Evolutionary conservation across 2,113 vertebrate genomes (phyloP).

Genomic region (Brevimyrus niger): DNA sequence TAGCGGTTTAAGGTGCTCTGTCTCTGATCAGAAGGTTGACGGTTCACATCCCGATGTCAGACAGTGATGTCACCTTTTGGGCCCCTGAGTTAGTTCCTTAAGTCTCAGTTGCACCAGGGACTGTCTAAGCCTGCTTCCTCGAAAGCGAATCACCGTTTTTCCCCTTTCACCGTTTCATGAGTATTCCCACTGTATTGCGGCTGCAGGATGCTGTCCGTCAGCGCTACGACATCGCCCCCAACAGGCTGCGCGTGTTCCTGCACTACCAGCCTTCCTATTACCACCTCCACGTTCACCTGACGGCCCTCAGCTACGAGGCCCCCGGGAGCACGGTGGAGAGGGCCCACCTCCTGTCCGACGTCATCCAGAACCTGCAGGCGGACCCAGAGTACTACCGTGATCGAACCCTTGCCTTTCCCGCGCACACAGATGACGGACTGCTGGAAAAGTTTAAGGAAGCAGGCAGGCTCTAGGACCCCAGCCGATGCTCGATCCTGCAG

Average conservation of each 20-base stretch:
- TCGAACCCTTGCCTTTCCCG: conserved; percentile 68
- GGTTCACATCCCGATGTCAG: neutral
- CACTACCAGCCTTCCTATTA: conserved; percentile 96
- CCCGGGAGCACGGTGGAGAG: conserved; percentile 76
- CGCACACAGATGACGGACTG: conserved; percentile 67
- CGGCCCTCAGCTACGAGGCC: conserved; percentile 71
- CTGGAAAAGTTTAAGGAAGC: conserved; percentile 67
- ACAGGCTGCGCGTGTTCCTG: conserved; percentile 73
- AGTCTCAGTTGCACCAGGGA: neutral
- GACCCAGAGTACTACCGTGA: conserved; percentile 63
- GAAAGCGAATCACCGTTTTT: neutral
- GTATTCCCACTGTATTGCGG: neutral
- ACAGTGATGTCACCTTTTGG: neutral
- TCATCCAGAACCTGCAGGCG: conserved; percentile 76
- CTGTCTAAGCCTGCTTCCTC: neutral
- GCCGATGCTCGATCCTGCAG: neutral
- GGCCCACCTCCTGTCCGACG: conserved; percentile 78
- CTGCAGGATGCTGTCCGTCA: conserved; percentile 67
- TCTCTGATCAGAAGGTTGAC: neutral
- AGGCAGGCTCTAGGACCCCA: conserved; percentile 41
- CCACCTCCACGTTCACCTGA: conserved; percentile 92
- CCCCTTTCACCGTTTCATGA: neutral
- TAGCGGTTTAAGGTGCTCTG: neutral
- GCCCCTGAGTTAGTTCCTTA: neutral
- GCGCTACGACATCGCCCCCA: conserved; percentile 54